Percentiles rank a stretch among this genome's conserved stretches.
phyloP scores from a whole-genome alignment of 2,113 vertebrate species.

The Ceyx cyanopectus region DNA sequence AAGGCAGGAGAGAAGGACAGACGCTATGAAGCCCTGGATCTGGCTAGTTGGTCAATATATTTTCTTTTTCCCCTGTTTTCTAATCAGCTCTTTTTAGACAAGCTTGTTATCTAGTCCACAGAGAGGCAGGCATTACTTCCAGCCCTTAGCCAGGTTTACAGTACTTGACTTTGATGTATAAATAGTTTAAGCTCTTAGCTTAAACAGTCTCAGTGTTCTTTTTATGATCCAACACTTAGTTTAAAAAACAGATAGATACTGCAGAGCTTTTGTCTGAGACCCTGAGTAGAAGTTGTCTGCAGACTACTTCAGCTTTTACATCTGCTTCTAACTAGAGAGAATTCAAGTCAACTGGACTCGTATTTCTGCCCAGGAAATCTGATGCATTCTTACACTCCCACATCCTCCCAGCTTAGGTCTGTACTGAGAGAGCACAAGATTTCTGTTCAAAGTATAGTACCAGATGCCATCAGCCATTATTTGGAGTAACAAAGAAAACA shows the following conservation, averaged over 20 bases:
- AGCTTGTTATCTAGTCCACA: not conserved
- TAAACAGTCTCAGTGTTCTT: not conserved
- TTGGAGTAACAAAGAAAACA: not conserved
- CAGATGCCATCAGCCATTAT: not conserved
- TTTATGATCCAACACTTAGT: not conserved
- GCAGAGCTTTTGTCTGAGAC: not conserved
- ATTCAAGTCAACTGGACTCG: conserved; percentile 6
- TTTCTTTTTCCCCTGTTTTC: not conserved
- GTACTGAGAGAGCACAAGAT: not conserved
- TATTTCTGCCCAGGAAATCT: conserved; percentile 29
- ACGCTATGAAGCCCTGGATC: not conserved
- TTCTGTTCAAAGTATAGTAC: not conserved
- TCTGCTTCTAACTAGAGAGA: not conserved
- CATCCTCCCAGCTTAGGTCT: conserved; percentile 11
- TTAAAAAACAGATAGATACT: not conserved
- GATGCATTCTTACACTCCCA: conserved; percentile 23
- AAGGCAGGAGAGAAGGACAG: not conserved
- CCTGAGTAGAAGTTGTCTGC: not conserved
- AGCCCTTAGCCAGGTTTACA: conserved; percentile 8
- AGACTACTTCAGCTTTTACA: not conserved
- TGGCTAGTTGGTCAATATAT: not conserved
- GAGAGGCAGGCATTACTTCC: not conserved
- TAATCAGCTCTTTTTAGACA: conserved; percentile 9
- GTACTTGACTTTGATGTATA: not conserved
- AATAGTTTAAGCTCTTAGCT: conserved; percentile 16